Evolutionary conservation across 1,140 invertebrate species (phyloP), one percentile per base, ranked within the genome.

Genomic region (Drosophila ambigua): DNA sequence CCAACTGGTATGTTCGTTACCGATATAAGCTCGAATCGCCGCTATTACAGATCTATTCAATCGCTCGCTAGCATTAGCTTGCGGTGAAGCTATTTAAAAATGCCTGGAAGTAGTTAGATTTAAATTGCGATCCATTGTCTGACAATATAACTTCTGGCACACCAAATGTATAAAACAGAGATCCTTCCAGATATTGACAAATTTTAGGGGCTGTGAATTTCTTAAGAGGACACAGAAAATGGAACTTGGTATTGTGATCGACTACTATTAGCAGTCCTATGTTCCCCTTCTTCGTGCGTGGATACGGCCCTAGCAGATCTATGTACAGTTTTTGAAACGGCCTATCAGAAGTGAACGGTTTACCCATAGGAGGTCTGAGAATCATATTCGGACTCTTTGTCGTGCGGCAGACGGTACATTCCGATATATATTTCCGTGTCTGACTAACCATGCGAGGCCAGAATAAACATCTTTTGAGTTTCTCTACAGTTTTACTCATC

Each of bases 251-350:
- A 16, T 31, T 48, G 11, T 65, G 45, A 16, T 67, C 57, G 4
- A 67, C 48, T 1, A 59, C 28, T 4, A 68, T 53, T 2, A 68
- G 26, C 5, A 68, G 9, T 3, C 60, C 52, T 9, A 64, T 64
- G 11, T 64, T 45, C 7, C 52, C 65, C 11, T 24, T 50, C 31
- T 53, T 71, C 6, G 53, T 46, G 6, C 60, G 31, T 9, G 55
- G 69, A 41, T 66, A 61, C n/a, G 55, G 69, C 2, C 69, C 55
- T 31, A 60, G 41, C 0, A 64, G 20, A 24, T 71, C 52, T 15
- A 71, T 44, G 52, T 65, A 71, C 2, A 71, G 5, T 5, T 55
- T 66, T 24, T 67, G 50, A 28, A 72, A 61, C 7, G 63, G 50
- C 23, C 63, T 52, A 1, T 67, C 63, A 4, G 63, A 66, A 4